Percentiles rank a stretch among this genome's conserved stretches.
These are phyloP conservation scores for Thunnus maccoyii DNA, from an alignment of 2,113 vertebrate genomes.

Conservation along the genomic window DNA sequence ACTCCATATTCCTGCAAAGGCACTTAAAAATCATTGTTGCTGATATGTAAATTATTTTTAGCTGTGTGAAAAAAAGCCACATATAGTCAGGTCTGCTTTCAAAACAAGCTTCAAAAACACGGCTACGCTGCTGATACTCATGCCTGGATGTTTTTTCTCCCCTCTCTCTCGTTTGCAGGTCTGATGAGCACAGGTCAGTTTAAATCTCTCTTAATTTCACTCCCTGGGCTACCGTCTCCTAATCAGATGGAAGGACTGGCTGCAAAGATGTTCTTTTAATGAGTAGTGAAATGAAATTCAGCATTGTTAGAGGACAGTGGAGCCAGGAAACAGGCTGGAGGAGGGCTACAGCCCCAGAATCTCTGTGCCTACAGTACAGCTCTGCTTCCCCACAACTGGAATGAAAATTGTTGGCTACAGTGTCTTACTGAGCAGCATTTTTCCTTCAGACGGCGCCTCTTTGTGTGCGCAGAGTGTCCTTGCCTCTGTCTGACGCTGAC, in stretches of 20 bases:
- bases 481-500: constrained; percentile 33
- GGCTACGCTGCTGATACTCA: background rate
- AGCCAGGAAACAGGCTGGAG: constrained; percentile 29
- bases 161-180: constrained; percentile 48
- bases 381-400: constrained; percentile 40
- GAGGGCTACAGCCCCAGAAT: constrained; percentile 25
- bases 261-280: constrained; percentile 55
- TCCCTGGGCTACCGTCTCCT: background rate
- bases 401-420: constrained; percentile 48
- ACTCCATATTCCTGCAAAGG: background rate
- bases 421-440: constrained; percentile 1
- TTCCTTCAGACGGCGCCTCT: constrained; percentile 19
- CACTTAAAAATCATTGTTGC: constrained; percentile 4
- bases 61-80: background rate
- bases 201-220: constrained; percentile 26
- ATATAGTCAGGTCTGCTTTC: background rate
- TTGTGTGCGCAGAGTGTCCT: constrained; percentile 33
- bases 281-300: constrained; percentile 53
- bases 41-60: background rate
- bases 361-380: constrained; percentile 15
- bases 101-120: background rate
- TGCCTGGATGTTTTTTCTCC: constrained; percentile 11
- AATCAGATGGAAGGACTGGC: constrained; percentile 34
- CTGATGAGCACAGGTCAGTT: constrained; percentile 42
- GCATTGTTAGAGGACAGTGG: constrained; percentile 30